Base-by-base conservation (phyloP, 2,797 vertebrate species). In the Rallus crepitans region DNA sequence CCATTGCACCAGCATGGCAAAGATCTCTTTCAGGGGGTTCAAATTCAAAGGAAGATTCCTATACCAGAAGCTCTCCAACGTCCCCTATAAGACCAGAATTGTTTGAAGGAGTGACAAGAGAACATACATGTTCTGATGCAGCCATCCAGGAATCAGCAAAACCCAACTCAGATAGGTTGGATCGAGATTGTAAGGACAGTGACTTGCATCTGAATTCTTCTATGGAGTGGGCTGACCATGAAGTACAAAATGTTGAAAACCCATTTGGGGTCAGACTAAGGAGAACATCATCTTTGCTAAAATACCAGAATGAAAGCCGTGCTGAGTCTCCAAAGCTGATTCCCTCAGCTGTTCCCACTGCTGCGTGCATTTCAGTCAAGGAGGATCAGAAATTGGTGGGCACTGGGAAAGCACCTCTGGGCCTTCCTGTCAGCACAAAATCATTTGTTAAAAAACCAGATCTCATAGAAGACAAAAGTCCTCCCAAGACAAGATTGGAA, bases 181-280 rank as follows among this genome's bases (percentile, higher is more conserved):
- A 90, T 81, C 90, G 48, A 75, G 85, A 95, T 8, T 57, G 66
- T 33, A 91, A 66, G 81, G 91, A 70, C 47, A 93, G 81, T 48
- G 96, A 60, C 9, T 21, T 47, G 3, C 33, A 70, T 57, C 57
- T 93, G 28, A 40, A 35, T 53, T 73, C 76, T 55, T 64, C 82
- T 30, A 12, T 75, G 55, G 87, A 70, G 4, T 35, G 63, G 73
- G 20, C 63, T 76, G 60, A 92, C 27, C 91, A 73, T 7, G 97
- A 93, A 57, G 96, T 94, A 61, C 96, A 93, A 55, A 97, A 93
- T 65, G 69, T 81, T 7, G 97, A 99, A 96, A 99, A 92, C 82
- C 97, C 98, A 0, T 99, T 99, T 87, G 99, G 99, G 56, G 96
- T 99, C 37, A 98, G 94, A 64, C 97, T 99, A 90, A 98, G 98